These are phyloP conservation scores for Eulemur macaco DNA, from an alignment of 2,113 vertebrate genomes.

Conservation along the genomic window DNA sequence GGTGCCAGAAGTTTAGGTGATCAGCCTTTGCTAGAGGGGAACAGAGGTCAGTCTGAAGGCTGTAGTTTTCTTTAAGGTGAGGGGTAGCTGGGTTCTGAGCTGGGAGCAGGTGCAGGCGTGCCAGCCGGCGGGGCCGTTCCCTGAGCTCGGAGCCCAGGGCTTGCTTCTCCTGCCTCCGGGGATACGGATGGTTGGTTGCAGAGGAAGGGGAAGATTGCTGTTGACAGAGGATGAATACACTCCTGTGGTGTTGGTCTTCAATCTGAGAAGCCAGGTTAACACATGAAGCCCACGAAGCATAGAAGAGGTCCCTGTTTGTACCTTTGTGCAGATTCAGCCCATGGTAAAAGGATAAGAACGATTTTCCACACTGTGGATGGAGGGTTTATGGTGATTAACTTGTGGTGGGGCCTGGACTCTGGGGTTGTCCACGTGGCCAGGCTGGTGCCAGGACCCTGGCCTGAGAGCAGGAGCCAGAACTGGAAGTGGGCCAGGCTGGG, in stretches of 20 bases:
- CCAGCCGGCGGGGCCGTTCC: neutral
- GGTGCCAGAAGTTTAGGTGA: neutral
- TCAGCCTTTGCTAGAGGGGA: neutral
- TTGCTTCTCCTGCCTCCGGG: neutral
- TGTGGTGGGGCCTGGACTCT: neutral
- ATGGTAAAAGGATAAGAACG: neutral
- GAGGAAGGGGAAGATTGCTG: neutral
- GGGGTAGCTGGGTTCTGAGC: neutral
- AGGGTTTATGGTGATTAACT: neutral
- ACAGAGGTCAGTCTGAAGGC: neutral
- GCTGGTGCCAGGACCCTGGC: neutral
- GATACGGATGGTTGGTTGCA: neutral
- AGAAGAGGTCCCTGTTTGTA: neutral
- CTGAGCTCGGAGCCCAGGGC: neutral
- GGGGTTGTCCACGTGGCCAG: neutral
- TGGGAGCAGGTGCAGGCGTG: rapidly evolving
- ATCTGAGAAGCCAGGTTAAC: neutral
- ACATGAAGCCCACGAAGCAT: rapidly evolving
- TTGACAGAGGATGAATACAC: neutral
- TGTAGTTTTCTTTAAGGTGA: neutral
- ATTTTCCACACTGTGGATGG: neutral
- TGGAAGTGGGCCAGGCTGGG: neutral
- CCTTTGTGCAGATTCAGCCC: neutral
- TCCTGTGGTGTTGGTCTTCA: neutral
- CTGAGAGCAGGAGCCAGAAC: neutral